Evolutionary conservation across 2,797 vertebrate species (phyloP), one percentile per base, ranked within the genome.

Genomic region (Pipistrellus pygmaeus): DNA sequence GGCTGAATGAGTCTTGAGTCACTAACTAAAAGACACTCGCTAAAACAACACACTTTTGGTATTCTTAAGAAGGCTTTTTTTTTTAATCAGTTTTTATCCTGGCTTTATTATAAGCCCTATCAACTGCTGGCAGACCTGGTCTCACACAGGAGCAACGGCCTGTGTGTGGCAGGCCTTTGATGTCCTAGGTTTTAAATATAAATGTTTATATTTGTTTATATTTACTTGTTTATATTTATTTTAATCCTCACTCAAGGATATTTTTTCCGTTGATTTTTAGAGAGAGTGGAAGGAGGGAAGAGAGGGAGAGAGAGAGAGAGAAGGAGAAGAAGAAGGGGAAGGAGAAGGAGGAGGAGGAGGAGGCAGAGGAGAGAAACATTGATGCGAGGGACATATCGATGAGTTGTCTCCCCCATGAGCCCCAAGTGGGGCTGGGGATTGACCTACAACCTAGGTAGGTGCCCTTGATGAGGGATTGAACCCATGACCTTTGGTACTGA

Each of bases 1-100:
- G 2, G 83, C 48, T 57, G 51, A 85, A 85, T 23, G 23, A 82
- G 69, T 94, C 48, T 88, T 90, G 90, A 91, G 71, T 91, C 66
- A 83, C 46, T 64, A 57, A 32, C 18, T 60, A 18, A 86, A 90
- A 92, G 71, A 93, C 9, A 80, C 6, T 30, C 15, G 17, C 71
- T 85, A 53, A 77, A 85, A 78, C 41, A 77, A 25, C 25, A 87
- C 8, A 46, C 5, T 60, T 95, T 69, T 23, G 21, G 8, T 48
- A 62, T 88, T 38, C 18, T 41, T 48, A 21, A 6, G 23, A 48
- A 71, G 44, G 30, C 5, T 35, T 76, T 53, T 53, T 48, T 48
- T 48, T 51, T 17, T 32, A 76, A 4, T 35, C 73, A 76, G 48
- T 53, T 48, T 53, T 77, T 8, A 53, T 35, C 20, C 30, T 35